Evolutionary conservation across 2,888 invertebrate species (phyloP).

Genomic region (Boloria euphrosyne): DNA sequence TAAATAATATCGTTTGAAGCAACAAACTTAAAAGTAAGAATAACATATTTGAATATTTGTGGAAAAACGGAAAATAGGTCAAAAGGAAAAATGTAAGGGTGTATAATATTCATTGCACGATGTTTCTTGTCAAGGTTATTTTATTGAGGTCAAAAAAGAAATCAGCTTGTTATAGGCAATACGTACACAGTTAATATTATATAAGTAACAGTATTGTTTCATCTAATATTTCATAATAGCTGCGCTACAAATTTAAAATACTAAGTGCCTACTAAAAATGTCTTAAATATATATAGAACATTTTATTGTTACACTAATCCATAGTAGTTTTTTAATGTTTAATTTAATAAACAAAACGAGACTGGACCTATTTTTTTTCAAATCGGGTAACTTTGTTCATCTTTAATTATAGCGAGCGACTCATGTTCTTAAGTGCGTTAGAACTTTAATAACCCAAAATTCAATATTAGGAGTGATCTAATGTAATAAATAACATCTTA

Average conservation of each 20-base stretch:
- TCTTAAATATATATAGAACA: no score
- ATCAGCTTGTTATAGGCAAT: conserved; percentile 7
- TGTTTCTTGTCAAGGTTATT: conserved; percentile 56
- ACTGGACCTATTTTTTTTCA: no score
- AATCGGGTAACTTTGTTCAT: no score
- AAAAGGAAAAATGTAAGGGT: conserved; percentile 54
- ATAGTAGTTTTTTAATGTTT: no score
- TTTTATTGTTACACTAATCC: no score
- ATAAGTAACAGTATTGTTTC: conserved; percentile 1
- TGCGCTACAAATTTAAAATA: no score
- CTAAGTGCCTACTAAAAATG: no score
- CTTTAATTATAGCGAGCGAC: no score
- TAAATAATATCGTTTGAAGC: neutral
- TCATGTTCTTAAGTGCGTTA: no score
- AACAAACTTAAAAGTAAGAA: neutral
- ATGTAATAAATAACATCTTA: conserved; percentile 9
- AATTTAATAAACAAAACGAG: no score
- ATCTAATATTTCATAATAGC: conserved; percentile 1
- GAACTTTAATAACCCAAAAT: no score
- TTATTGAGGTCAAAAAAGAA: conserved; percentile 44
- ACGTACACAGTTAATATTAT: conserved; percentile 2
- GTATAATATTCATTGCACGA: conserved; percentile 53
- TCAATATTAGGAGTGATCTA: neutral
- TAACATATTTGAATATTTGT: conserved; percentile 4
- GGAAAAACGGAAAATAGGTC: conserved; percentile 57